Percentiles rank a stretch among this genome's conserved stretches.
phyloP scores from a whole-genome alignment of 2,797 vertebrate genomes.

The Danio albolineatus region DNA sequence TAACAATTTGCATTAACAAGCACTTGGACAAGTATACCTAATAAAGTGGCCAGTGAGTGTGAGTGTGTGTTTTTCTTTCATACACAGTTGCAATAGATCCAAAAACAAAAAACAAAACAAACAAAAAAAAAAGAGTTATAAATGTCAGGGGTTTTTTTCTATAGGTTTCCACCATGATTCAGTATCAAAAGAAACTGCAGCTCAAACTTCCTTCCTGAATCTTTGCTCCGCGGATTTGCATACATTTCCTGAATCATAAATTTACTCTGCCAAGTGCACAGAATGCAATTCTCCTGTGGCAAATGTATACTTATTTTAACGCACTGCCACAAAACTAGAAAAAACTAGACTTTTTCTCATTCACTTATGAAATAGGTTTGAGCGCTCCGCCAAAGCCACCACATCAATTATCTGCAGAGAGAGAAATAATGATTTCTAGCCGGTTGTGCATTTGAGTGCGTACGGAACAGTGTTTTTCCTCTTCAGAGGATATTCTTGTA shows the following conservation, averaged over 20 bases:
- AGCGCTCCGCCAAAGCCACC: constrained; percentile 35
- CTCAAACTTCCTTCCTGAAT: background rate
- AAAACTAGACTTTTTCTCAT: background rate
- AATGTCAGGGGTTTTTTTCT: no score
- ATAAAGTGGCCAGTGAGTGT: no score
- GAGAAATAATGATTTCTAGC: constrained; percentile 38
- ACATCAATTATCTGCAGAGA: constrained; percentile 42
- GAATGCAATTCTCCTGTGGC: constrained; percentile 12
- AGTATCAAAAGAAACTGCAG: background rate
- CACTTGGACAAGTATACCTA: no score
- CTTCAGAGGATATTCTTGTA: constrained; percentile 24
- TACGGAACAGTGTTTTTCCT: constrained; percentile 6
- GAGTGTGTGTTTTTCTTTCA: no score
- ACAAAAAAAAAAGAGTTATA: background rate
- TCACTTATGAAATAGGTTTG: constrained; percentile 36
- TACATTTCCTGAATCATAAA: constrained; percentile 25
- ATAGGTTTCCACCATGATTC: background rate
- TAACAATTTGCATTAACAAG: no score
- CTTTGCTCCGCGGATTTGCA: constrained; percentile 16
- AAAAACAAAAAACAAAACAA: no score
- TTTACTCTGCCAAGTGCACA: background rate
- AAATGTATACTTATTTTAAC: constrained; percentile 9
- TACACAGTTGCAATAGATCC: no score
- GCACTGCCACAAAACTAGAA: background rate
- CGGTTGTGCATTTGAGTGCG: constrained; percentile 32